phyloP scores from a whole-genome alignment of 92 coral and sea anemone genomes.

The Porites lobata region DNA sequence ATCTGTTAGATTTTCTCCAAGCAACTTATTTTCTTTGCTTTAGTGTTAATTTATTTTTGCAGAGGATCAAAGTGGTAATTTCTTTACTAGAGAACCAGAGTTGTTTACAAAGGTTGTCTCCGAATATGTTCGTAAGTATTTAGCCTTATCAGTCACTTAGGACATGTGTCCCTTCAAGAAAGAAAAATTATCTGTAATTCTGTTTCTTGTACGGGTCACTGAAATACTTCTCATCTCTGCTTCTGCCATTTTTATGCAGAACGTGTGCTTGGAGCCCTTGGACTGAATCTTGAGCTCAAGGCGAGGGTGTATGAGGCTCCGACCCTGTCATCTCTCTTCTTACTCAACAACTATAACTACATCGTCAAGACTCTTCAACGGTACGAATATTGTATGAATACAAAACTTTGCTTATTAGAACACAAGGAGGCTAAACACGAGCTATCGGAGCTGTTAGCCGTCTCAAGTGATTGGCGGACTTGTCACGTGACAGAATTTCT shows the following conservation, averaged over 20 bases:
- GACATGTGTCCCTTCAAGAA: too few species aligned
- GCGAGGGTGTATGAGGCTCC: constrained; percentile 88
- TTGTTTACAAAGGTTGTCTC: constrained; percentile 83
- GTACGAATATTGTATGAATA: constrained; percentile 34
- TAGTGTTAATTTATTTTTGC: neutral
- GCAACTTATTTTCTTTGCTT: neutral
- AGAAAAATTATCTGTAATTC: too few species aligned
- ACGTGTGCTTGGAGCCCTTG: constrained; percentile 97
- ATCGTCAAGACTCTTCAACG: constrained; percentile 94
- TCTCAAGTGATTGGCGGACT: too few species aligned
- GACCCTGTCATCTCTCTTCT: constrained; percentile 86
- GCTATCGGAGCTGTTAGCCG: too few species aligned
- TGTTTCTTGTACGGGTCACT: too few species aligned
- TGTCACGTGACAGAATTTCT: too few species aligned
- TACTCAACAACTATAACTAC: constrained; percentile 96
- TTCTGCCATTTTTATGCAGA: constrained; percentile 50
- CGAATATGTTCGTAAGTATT: constrained; percentile 91
- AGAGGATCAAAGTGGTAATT: constrained; percentile 88
- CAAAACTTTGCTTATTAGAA: neutral
- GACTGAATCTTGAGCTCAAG: constrained; percentile 95
- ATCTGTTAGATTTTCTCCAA: too few species aligned
- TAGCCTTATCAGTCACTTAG: neutral
- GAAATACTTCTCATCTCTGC: neutral
- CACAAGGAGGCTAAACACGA: too few species aligned
- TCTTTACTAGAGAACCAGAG: constrained; percentile 85